These are phyloP conservation scores for Okamejei kenojei DNA, from an alignment of 2,797 vertebrate genomes.

Conservation along the genomic window DNA sequence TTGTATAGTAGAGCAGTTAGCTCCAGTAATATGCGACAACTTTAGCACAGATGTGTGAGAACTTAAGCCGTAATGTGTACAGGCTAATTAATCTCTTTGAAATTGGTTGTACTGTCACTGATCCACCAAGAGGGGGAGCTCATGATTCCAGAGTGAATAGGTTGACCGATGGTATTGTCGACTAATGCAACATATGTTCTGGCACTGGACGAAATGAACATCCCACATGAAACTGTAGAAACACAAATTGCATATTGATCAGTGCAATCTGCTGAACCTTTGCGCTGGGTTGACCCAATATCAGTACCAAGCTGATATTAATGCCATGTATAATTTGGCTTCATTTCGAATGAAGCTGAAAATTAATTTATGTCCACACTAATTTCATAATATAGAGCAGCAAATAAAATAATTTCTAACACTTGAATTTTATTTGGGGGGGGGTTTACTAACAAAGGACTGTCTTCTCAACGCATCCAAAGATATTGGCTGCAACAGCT, in stretches of 20 bases:
- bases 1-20: background rate
- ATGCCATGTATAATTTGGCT: background rate
- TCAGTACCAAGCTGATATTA: background rate
- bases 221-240: background rate
- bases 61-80: too few relatives aligned
- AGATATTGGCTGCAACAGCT: background rate
- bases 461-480: background rate
- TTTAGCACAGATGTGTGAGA: background rate
- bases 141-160: background rate
- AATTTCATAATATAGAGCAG: background rate
- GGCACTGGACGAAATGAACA: background rate
- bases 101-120: background rate
- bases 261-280: background rate
- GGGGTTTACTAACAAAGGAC: background rate
- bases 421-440: background rate
- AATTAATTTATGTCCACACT: background rate
- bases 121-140: background rate
- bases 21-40: too few relatives aligned
- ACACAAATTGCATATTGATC: background rate
- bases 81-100: background rate
- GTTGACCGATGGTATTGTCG: background rate
- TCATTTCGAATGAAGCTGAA: background rate
- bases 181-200: background rate
- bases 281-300: background rate
- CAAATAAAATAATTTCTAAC: background rate